Evolutionary conservation across 2,888 invertebrate species (phyloP), one percentile per base, ranked within the genome.

Genomic region (Altica lythri): DNA sequence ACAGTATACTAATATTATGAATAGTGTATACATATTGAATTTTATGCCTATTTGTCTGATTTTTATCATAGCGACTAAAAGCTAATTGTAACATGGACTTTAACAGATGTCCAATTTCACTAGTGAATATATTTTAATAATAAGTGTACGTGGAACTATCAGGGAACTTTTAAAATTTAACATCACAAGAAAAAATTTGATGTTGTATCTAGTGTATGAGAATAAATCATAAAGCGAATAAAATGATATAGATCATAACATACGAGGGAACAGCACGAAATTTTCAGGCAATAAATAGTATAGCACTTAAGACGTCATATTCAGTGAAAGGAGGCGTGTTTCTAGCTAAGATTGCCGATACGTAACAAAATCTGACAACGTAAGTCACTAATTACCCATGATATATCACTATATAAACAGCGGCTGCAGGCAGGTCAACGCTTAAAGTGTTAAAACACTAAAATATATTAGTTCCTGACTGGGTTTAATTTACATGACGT

Each of bases 371-470:
- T 72, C 72, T 70, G 71, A 72, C 71, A 68, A 65, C 65, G 66
- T 65, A 69, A 72, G 69, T 73, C 73, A 72, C 75, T 75, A 75
- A 75, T 75, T 75, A 75, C 72, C 71, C 68, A 68, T 70, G 71
- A 75, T 75, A 75, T 75, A 75, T 75, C 74, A 73, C 72, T 69
- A 69, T 71, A 72, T 74, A 74, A 75, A 74, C 71, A 72, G 70
- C 73, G 72, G 70, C 72, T 72, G 68, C 68, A 62, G 71, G 66
- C 71, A 69, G 69, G 63, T 68, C 69, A 67, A 70, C 72, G 69
- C 71, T 71, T 68, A 63, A 71, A 74, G 75, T 75, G 75, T 74
- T 75, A 74, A 74, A 74, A 73, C 72, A 72, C 71, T 72, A 71
- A 74, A 74, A 75, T 75, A 75, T 75, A 75, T 74, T 74, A 74